Base-by-base conservation (phyloP, 2,113 vertebrate genomes). In the Misgurnus anguillicaudatus region DNA sequence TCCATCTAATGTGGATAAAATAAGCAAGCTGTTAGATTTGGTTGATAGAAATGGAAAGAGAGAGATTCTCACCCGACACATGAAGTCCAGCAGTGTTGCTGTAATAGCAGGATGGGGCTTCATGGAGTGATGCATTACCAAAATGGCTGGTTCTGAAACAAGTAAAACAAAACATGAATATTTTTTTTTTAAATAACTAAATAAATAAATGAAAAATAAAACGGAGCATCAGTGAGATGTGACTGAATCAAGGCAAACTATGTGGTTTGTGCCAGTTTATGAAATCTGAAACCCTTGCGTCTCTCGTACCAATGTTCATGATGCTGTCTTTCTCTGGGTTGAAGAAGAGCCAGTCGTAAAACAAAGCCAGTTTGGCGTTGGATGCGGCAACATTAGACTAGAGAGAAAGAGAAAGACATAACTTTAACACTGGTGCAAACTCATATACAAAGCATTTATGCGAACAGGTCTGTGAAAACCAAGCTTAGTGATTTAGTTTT, bases 101-200 rank as follows among this genome's bases (percentile, higher is more conserved):
- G 97, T 99, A 92, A 99, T 99, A 83, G 97, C 97, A 2, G 97
- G 97, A 84, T 99, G 97, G 9, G 97, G 97, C 85, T 98, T 98
- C 97, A 99, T 99, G 86, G 97, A 99, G 89, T 98, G 97, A 73
- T 99, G 96, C 97, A 99, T 99, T 83, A 99, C 97, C 80, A 99
- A 86, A 84, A 99, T 99, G 79, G 97, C 97, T 0, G 97, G 97
- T 5, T 99, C 97, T 99, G 90, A 4, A 39, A 62, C 10, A 57
- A 21, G 16, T 6, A 17, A 1, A 42, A 16, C n/a, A 41, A 41
- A 21, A 10, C n/a, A 19, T n/a, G n/a, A n/a, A n/a, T n/a, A n/a
- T n/a, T n/a, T n/a, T n/a, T n/a, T n/a, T n/a, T n/a, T n/a, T n/a
- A n/a, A 80, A 3, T 53, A 5, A 80, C 14, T 31, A 5, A 68